A percentile compares a stretch with the other conserved stretches of the same genome.
phyloP scores from a whole-genome alignment of 2,888 invertebrate species.

The Pammene aurita region DNA sequence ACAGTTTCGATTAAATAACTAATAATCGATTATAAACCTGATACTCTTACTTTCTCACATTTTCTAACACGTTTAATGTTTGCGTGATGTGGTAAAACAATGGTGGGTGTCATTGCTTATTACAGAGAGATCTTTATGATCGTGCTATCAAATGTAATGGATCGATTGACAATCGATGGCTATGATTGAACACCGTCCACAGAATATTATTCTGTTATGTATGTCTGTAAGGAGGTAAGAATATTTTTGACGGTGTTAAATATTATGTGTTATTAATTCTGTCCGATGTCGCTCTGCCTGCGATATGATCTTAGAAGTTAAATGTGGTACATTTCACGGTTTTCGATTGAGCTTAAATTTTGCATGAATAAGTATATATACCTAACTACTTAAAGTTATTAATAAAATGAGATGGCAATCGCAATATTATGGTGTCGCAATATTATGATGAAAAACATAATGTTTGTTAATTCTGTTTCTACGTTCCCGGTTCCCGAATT shows the following conservation, averaged over 20 bases:
- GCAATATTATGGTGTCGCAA: too few species aligned
- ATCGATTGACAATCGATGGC: constrained; percentile 31
- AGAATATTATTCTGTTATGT: constrained; percentile 9
- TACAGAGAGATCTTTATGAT: constrained; percentile 28
- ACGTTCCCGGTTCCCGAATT: too few species aligned
- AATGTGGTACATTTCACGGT: too few species aligned
- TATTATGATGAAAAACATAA: too few species aligned
- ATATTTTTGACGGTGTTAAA: background rate
- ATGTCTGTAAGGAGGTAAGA: background rate
- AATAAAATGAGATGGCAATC: too few species aligned
- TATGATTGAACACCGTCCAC: constrained; percentile 23
- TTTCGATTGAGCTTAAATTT: too few species aligned
- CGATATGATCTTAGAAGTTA: too few species aligned
- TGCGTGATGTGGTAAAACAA: constrained; percentile 32
- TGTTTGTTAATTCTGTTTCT: too few species aligned
- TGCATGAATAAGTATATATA: too few species aligned
- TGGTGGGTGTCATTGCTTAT: constrained; percentile 27
- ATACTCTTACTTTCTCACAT: constrained; percentile 33
- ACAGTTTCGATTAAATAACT: constrained; percentile 13
- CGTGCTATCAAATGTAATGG: constrained; percentile 26
- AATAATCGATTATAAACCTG: constrained; percentile 17
- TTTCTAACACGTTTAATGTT: constrained; percentile 27
- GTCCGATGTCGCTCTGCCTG: background rate
- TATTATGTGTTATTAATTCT: too few species aligned
- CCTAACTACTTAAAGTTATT: too few species aligned